phyloP scores from a whole-genome alignment of 2,888 invertebrate genomes.

The Acanthoscelides obtectus region DNA sequence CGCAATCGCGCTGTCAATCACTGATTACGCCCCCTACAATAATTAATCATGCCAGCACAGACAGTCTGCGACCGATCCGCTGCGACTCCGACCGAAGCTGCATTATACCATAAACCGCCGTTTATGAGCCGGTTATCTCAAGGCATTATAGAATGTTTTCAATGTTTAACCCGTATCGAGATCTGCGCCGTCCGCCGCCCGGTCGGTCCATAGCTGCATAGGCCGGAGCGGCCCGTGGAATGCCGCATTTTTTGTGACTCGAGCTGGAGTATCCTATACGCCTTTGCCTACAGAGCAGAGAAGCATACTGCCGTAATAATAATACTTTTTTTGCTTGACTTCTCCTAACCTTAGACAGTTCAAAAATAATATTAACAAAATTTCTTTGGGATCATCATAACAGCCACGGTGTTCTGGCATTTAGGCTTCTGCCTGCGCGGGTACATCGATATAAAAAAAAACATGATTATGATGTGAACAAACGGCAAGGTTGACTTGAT shows the following conservation, averaged over 20 bases:
- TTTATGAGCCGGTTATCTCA: not conserved
- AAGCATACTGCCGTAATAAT: not conserved
- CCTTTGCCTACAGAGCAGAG: not conserved
- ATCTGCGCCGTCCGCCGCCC: constrained; percentile 3
- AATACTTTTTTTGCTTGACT: no score
- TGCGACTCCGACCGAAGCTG: not conserved
- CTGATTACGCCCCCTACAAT: constrained; percentile 45
- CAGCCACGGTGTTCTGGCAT: no score
- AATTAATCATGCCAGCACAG: constrained; percentile 46
- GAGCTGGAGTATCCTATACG: not conserved
- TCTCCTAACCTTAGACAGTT: no score
- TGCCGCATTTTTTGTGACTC: not conserved
- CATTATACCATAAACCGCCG: not conserved
- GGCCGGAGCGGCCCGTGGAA: not conserved
- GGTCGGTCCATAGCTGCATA: not conserved
- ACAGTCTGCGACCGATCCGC: constrained; percentile 26
- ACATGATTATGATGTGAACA: no score
- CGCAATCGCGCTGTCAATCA: constrained; percentile 48
- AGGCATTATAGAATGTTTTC: not conserved
- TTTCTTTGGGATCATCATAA: no score
- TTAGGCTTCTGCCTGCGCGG: no score
- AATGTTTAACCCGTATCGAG: constrained; percentile 13
- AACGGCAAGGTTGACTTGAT: no score
- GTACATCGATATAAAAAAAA: no score
- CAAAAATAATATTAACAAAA: no score